Percentiles rank a stretch among this genome's conserved stretches.
Evolutionary conservation across 2,797 vertebrate genomes (phyloP).

Genomic region (Agapornis canus): DNA sequence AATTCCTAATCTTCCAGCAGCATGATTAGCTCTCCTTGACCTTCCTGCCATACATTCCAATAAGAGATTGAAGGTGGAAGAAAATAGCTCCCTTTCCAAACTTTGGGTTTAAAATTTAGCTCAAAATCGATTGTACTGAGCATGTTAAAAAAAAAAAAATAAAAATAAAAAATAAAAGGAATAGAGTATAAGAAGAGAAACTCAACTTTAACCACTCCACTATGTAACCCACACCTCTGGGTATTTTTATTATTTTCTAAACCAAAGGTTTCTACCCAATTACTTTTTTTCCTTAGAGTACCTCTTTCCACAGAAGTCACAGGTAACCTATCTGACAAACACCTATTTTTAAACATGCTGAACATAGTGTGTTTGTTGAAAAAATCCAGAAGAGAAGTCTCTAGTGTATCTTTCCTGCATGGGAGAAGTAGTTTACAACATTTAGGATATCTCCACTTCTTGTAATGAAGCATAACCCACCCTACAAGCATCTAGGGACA

Average conservation of each 20-base stretch:
- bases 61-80: neutral
- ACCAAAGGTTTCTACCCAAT: neutral
- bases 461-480: neutral
- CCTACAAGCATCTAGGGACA: neutral
- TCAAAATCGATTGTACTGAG: neutral
- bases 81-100: neutral
- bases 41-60: neutral
- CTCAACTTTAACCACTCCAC: neutral
- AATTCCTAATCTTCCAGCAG: neutral
- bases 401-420: neutral
- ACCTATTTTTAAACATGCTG: conserved; percentile 11
- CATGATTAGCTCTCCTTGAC: neutral
- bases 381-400: neutral
- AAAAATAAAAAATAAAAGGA: neutral
- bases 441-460: neutral
- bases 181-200: neutral
- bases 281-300: neutral
- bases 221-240: neutral
- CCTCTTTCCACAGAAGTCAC: neutral
- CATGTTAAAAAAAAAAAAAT: neutral
- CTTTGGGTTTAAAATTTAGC: neutral
- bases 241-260: neutral
- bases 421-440: neutral
- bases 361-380: neutral
- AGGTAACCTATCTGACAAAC: neutral